Percentiles rank a stretch among this genome's conserved stretches.
Evolutionary conservation across 2,797 vertebrate species (phyloP).

Genomic region (Neosalanx taihuensis): DNA sequence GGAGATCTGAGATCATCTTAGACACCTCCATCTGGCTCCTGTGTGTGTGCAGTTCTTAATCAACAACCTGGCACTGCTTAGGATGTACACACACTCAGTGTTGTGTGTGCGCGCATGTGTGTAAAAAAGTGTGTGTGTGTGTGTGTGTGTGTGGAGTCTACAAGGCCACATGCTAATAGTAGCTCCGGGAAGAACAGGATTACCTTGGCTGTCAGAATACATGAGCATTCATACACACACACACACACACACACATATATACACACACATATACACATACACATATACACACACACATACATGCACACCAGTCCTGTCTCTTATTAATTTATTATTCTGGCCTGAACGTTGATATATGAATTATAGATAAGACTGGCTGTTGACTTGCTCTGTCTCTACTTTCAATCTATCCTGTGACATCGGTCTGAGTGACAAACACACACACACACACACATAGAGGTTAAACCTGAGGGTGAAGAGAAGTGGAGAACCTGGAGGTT

Average conservation of each 20-base stretch:
- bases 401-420: neutral
- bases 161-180: slow-evolving; percentile 1
- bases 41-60: neutral
- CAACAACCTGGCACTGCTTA: neutral
- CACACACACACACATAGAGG: too few species aligned
- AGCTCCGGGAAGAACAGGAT: neutral
- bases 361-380: neutral
- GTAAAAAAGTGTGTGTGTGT: neutral
- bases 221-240: neutral
- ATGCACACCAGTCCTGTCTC: neutral
- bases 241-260: neutral
- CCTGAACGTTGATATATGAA: too few species aligned
- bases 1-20: neutral
- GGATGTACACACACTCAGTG: neutral
- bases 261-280: neutral
- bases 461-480: too few species aligned
- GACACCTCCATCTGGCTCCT: neutral
- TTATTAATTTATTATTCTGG: neutral
- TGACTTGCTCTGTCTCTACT: neutral
- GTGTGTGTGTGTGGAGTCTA: neutral
- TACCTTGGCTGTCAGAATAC: neutral
- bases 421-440: too few species aligned
- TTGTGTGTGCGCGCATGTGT: neutral
- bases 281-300: neutral
- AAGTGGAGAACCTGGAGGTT: too few species aligned